Percentiles rank a stretch among this genome's conserved stretches.
These are phyloP conservation scores for Paedocypris micromegethes DNA, from an alignment of 2,797 vertebrate genomes.

Conservation along the genomic window DNA sequence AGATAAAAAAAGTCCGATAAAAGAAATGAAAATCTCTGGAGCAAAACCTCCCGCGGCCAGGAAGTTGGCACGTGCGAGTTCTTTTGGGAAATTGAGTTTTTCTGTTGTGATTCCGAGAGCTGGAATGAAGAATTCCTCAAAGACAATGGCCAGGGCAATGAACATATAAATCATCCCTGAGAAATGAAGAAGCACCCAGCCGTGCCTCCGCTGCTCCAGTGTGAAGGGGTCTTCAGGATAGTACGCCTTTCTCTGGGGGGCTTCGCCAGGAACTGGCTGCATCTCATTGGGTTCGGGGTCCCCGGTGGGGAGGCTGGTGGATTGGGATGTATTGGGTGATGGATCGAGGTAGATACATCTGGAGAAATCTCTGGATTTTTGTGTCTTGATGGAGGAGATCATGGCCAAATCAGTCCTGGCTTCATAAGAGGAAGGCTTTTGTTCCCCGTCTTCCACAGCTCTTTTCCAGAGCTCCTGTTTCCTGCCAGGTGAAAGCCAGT, in stretches of 20 bases:
- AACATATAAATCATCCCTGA: conserved; percentile 97
- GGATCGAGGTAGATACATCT: background rate
- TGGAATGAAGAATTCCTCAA: conserved; percentile 94
- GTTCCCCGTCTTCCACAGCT: background rate
- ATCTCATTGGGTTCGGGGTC: background rate
- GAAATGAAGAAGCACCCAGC: conserved; percentile 85
- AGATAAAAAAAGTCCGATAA: conserved; percentile 93
- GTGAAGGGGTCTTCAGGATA: conserved; percentile 84
- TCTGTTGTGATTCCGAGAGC: conserved; percentile 92
- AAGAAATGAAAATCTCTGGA: conserved; percentile 91
- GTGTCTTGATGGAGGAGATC: background rate
- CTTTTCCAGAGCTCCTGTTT: background rate
- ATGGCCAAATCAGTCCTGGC: background rate
- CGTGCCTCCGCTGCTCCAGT: conserved; percentile 74
- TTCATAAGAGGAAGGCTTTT: background rate
- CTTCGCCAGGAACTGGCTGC: conserved; percentile 24
- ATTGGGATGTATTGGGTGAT: background rate
- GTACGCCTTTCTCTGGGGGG: conserved; percentile 68
- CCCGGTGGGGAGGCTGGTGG: background rate
- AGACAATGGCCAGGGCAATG: conserved; percentile 93
- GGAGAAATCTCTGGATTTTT: background rate
- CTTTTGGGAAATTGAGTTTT: conserved; percentile 86
- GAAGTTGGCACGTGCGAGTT: conserved; percentile 92
- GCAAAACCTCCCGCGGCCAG: conserved; percentile 94
- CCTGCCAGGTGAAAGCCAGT: background rate